Evolutionary conservation across 2,888 invertebrate genomes (phyloP), one percentile per base, ranked within the genome.

Genomic region (Coelogynopora nodosa): DNA sequence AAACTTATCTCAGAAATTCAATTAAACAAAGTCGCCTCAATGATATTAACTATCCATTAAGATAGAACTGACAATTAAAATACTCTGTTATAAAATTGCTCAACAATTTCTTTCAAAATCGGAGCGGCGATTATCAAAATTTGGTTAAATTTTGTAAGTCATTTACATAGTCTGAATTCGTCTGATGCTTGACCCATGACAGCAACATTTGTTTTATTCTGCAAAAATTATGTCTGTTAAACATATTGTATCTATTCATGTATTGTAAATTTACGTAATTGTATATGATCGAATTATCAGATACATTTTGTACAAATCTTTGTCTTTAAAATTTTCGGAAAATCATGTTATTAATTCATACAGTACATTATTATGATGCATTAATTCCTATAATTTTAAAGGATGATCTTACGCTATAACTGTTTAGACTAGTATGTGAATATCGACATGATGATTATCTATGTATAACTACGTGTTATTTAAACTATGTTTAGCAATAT

Each of bases 1-100:
- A 74, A 74, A 74, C 74, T 74, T 74, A 74, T 74, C 74, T 74
- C 74, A 74, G 74, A 74, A 49, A 74, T 74, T 74, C 23, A 74
- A 74, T 74, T 5, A 74, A 74, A 74, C 74, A 74, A 74, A 74
- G 74, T 74, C 74, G 23, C 23, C 23, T 74, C 27, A 74, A 74
- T 26, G 18, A 74, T 26, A n/a, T 74, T 10, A 74, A 74, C 23
- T 74, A 74, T n/a, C 74, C 23, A 74, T 5, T 2, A 5, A 74
- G 5, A 26, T 23, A 74, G 23, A 49, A 49, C 5, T 5, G 18
- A 49, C 49, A 10, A 18, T 10, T 49, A 49, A 49, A 74, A 74
- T 74, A 74, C 23, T n/a, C 5, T 74, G 18, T 74, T 74, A 10
- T 74, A 74, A 74, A 74, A 74, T 74, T 74, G 74, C 74, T 74